Evolutionary conservation across 2,113 vertebrate genomes (phyloP), one percentile per base, ranked within the genome.

Genomic region (Calypte anna): DNA sequence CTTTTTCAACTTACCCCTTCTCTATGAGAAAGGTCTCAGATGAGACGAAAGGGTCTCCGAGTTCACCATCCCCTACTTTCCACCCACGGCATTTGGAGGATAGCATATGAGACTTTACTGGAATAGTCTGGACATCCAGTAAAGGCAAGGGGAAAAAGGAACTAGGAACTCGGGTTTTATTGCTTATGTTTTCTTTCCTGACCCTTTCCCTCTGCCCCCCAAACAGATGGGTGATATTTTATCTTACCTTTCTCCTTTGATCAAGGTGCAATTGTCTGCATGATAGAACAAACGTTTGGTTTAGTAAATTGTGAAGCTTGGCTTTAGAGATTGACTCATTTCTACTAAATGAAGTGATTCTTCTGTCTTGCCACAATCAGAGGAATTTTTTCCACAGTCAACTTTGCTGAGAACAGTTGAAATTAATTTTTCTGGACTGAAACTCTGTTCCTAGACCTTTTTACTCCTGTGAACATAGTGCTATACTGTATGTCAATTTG

Each of bases 401-500:
- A 57, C 36, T n/a, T 88, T 68, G 73, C 27, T 91, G 91, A 64
- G 62, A 84, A 61, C n/a, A 79, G 51, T 81, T 84, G 19, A 86
- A 95, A 64, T 53, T 72, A 66, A 0, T 59, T 94, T 91, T 96
- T 96, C 80, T 96, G 80, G 79, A 91, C 18, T 69, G 82, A 88
- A 95, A 64, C 22, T 88, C 64, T 87, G 64, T 72, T 94, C 54
- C 36, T 50, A 86, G 76, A 58, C 57, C 72, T 74, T 93, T 95
- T 90, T 90, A 84, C 27, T 88, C 54, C 77, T 88, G 69, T 84
- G 90, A 95, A 86, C 74, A 75, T 64, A 82, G 50, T 88, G 51
- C 83, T 84, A 53, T 79, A 86, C 88, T 58, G 54, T 93, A 58
- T 79, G 90, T 91, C 91, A 96, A 58, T 96, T 96, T 94, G 86